Percentiles rank a stretch among this genome's conserved stretches.
Evolutionary conservation across 2,113 vertebrate species (phyloP).

Genomic region (Lophochroa leadbeateri): DNA sequence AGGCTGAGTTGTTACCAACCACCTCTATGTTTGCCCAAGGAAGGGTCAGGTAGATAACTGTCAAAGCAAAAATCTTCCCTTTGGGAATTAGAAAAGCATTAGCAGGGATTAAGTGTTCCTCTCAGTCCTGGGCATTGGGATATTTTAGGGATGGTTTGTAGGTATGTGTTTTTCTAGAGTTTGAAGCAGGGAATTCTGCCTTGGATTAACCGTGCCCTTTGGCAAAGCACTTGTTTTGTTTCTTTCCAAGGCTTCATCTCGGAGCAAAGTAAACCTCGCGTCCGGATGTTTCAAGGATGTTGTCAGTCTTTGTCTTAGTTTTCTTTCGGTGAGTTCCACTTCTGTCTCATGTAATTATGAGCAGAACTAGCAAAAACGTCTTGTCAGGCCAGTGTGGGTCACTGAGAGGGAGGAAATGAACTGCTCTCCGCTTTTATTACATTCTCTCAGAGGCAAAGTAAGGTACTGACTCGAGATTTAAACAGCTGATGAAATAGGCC

Average conservation of each 20-base stretch:
- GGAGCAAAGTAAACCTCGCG: not conserved
- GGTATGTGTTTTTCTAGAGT: not conserved
- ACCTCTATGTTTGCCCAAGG: not conserved
- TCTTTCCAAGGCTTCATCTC: not conserved
- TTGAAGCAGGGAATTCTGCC: not conserved
- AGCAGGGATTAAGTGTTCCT: not conserved
- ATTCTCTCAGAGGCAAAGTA: not conserved
- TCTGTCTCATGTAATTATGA: not conserved
- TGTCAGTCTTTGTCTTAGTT: not conserved
- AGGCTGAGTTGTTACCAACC: not conserved
- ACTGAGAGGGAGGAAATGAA: not conserved
- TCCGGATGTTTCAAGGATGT: not conserved
- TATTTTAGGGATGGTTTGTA: not conserved
- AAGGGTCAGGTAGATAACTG: not conserved
- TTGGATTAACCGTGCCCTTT: not conserved
- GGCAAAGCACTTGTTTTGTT: not conserved
- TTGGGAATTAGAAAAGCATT: not conserved
- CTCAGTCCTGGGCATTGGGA: not conserved
- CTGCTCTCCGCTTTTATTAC: not conserved
- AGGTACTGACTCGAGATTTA: not conserved
- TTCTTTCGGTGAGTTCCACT: not conserved
- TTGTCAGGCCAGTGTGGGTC: not conserved
- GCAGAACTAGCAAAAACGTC: not conserved
- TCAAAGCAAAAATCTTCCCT: not conserved
- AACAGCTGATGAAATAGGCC: not conserved